Conservation (phyloP, 2,888 invertebrate species). For the Acanthopleura granulata region DNA sequence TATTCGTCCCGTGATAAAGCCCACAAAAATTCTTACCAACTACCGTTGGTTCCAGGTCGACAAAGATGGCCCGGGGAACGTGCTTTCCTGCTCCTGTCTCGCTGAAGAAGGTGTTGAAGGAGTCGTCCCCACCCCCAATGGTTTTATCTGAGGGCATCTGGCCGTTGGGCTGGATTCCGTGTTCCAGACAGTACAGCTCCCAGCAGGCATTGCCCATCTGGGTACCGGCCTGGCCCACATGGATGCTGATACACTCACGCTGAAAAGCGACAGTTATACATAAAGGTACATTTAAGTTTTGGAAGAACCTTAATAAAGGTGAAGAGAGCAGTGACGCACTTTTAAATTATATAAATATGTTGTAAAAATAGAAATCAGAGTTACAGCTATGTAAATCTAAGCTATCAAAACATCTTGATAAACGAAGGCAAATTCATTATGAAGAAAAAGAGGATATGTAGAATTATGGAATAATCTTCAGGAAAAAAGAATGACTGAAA, state of each 20-base stretch:
- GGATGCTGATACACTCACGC: constrained; percentile 3
- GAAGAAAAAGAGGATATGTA: no score
- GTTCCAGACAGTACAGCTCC: neutral
- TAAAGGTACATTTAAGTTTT: no score
- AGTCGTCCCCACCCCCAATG: constrained; percentile 8
- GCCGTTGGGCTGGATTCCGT: neutral
- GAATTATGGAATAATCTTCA: no score
- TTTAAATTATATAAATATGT: no score
- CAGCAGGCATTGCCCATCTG: neutral
- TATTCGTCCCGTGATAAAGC: no score
- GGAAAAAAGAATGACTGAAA: no score
- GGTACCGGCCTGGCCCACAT: neutral
- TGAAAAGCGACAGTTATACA: neutral
- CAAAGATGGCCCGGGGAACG: neutral
- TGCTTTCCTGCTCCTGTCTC: constrained; percentile 6
- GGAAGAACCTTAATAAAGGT: no score
- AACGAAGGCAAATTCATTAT: no score
- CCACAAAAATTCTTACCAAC: neutral
- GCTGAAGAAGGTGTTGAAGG: constrained; percentile 9
- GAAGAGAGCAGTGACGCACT: no score
- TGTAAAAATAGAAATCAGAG: no score
- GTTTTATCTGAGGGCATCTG: neutral
- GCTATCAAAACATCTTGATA: no score
- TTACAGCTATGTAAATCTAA: no score
- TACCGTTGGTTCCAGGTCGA: neutral